Base-by-base conservation (phyloP, 1,140 invertebrate genomes). In the Atta cephalotes region DNA sequence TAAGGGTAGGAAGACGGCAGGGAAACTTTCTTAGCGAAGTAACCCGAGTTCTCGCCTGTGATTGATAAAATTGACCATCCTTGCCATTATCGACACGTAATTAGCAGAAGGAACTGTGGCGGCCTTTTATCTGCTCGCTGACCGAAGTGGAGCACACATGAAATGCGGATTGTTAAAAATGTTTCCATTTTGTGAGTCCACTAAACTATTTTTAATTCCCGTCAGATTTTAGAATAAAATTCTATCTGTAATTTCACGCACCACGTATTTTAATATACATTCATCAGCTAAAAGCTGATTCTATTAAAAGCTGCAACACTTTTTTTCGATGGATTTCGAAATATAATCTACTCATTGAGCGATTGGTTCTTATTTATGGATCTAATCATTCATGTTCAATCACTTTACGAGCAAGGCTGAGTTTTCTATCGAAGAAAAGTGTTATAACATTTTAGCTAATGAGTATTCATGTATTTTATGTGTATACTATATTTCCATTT, bases 31-130 rank as follows among this genome's bases (percentile, higher is more conserved):
- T 71, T 68, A 70, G 58, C 60, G 21, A 90, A 86, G 87, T 90
- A 87, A 85, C 60, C 51, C 66, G 71, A 58, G 60, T 86, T 77
- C 49, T 53, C 49, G 71, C 49, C 45, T 62, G 79, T 91, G 90
- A 91, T 91, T 91, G 85, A 79, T 89, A 78, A 87, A 91, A 91
- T 85, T 89, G 82, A 78, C 88, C 35, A 78, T 31, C 49, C 18
- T 45, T 84, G 70, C 39, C 14, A 56, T 74, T 82, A 72, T 84
- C 80, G 45, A 62, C 58, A 76, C 28, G 58, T 76, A 84, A 84
- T 84, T 84, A 76, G 80, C 68, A 28, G 68, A 28, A 10, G 25
- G 18, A 45, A 71, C 51, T 60, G 16, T 7, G 39, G 9, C 21
- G 35, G 68, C 16, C 35, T 72, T 82, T 82, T 72, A 71, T 71